Base-by-base conservation (phyloP, 2,113 vertebrate species). In the Thamnaconus septentrionalis region DNA sequence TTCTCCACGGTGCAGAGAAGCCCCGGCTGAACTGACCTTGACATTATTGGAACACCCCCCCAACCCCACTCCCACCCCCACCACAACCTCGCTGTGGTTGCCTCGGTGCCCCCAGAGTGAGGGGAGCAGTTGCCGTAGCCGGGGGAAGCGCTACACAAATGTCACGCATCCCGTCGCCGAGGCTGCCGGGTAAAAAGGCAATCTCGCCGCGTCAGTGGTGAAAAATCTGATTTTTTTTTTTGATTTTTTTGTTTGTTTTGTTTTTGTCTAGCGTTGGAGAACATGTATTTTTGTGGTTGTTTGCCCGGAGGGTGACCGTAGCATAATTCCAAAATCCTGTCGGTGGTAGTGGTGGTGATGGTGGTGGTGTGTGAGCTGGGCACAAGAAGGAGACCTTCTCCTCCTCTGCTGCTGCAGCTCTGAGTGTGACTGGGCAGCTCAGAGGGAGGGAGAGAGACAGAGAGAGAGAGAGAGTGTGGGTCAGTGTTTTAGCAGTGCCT, bases 401-500 rank as follows among this genome's bases (percentile, higher is more conserved):
- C 41, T 59, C 39, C 49, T 59, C 59, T 40, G 18, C 18, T 31
- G 18, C 18, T 31, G 10, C 18, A 49, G 62, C 48, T 55, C 63
- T 2, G n/a, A 9, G 5, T 73, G 52, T 64, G 61, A 56, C 55
- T 58, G 52, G 8, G 73, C 5, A 4, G 48, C 18, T 18, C n/a
- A n/a, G 53, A 64, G 49, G 66, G 55, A 65, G 48, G 8, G 12
- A 56, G 54, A 53, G 61, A 11, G 42, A 53, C 18, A 49, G 9
- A 59, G 18, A 31, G 18, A 48, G 64, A 53, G 52, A 54, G 58
- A 60, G 41, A 71, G 76, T 84, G 73, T 81, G 76, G 83, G 78
- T 85, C 76, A 83, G 66, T 81, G 73, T 84, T 83, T 74, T 75
- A 79, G 79, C 66, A 66, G 53, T 58, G 59, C 58, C 11, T 53